phyloP scores from a whole-genome alignment of 2,797 vertebrate species.

The Xenops minutus region DNA sequence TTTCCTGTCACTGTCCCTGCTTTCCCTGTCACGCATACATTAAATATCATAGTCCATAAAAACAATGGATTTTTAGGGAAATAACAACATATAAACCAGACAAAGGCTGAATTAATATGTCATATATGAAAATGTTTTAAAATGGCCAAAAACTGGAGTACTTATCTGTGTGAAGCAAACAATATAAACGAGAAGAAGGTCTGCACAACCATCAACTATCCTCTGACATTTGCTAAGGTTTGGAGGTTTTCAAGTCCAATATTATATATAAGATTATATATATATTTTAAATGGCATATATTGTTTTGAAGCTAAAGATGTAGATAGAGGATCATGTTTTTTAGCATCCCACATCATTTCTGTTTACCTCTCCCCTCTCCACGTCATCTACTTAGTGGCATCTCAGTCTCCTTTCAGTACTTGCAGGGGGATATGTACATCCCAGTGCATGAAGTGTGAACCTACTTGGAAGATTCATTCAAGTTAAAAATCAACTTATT shows the following conservation, averaged over 20 bases:
- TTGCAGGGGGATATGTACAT: rapidly evolving
- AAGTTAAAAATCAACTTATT: not conserved
- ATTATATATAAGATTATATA: not conserved
- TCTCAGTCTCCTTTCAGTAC: not conserved
- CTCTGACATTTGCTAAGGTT: not conserved
- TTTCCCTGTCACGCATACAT: not conserved
- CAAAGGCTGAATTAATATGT: not conserved
- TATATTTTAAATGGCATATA: not conserved
- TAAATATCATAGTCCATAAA: not conserved
- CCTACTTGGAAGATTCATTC: not conserved
- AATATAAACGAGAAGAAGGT: not conserved
- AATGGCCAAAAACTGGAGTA: not conserved
- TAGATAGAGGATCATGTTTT: not conserved
- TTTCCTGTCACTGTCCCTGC: not conserved
- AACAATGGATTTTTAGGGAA: not conserved
- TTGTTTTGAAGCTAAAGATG: not conserved
- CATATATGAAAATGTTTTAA: not conserved
- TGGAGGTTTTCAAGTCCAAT: not conserved
- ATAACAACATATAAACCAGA: not conserved
- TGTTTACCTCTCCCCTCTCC: not conserved
- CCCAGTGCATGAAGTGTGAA: not conserved
- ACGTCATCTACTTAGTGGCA: not conserved
- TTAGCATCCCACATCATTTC: not conserved
- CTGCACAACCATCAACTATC: not conserved
- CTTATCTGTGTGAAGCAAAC: not conserved